phyloP scores from a whole-genome alignment of 2,797 vertebrate species.

The Phrynocephalus forsythii region DNA sequence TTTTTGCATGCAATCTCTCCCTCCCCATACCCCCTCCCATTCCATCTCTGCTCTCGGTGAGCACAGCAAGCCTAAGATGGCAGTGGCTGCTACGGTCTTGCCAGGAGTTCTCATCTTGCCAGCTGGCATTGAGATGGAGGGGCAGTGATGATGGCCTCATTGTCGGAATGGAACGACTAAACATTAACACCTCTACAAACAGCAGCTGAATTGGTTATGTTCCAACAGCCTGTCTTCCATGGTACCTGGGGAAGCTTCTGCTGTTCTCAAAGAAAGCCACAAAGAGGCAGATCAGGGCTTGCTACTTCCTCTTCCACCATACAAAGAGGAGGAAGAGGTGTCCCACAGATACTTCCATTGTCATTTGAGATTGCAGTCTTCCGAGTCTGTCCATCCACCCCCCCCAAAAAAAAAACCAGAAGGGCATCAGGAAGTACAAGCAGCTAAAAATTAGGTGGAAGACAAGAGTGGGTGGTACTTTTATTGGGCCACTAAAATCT shows the following conservation, averaged over 20 bases:
- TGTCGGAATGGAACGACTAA: background rate
- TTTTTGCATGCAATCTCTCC: no score
- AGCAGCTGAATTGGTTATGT: accelerated
- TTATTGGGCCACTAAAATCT: no score
- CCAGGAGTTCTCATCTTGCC: background rate
- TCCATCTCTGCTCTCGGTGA: background rate
- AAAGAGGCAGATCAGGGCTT: background rate
- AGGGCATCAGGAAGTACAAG: background rate
- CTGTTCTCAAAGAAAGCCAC: background rate
- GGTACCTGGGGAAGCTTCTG: background rate
- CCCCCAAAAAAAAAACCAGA: background rate
- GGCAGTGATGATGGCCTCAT: background rate
- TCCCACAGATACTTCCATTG: background rate
- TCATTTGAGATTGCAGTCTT: background rate
- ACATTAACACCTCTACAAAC: background rate
- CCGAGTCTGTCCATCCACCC: no score
- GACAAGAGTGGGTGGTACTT: no score
- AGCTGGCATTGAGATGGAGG: slow-evolving; percentile 22
- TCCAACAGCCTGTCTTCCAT: background rate
- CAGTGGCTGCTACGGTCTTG: background rate
- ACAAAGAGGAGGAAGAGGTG: background rate
- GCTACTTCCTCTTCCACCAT: background rate
- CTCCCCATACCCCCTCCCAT: background rate
- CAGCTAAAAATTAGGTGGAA: no score
- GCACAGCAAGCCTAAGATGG: background rate